A percentile compares a stretch with the other conserved stretches of the same genome.
Evolutionary conservation across 2,888 invertebrate species (phyloP).

Genomic region (Sesia apiformis): DNA sequence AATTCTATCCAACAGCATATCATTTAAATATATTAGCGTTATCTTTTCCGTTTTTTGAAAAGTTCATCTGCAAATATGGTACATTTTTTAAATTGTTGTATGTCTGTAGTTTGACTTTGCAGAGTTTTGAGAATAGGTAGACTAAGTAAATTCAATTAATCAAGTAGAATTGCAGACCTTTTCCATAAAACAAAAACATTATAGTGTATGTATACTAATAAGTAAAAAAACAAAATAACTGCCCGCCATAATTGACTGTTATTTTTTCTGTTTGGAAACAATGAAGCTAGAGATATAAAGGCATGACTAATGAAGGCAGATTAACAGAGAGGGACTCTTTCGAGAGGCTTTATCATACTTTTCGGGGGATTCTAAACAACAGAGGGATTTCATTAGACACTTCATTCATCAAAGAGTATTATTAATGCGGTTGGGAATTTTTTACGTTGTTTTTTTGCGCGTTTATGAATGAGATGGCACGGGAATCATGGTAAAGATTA

Average conservation of each 20-base stretch:
- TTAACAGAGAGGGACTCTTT: slow-evolving; percentile 31
- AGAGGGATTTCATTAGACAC: slow-evolving; percentile 24
- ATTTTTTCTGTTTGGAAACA: slow-evolving; percentile 17
- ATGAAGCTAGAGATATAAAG: slow-evolving; percentile 30
- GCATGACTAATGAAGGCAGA: slow-evolving; percentile 42
- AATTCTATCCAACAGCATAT: too few species aligned
- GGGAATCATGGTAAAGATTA: too few species aligned
- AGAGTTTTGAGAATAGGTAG: too few species aligned
- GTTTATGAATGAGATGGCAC: background rate
- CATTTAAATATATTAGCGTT: too few species aligned
- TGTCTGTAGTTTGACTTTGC: too few species aligned
- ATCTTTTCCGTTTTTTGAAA: too few species aligned
- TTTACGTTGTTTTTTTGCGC: background rate
- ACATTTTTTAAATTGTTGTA: too few species aligned
- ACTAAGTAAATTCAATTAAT: too few species aligned
- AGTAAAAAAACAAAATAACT: background rate
- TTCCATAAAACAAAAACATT: too few species aligned
- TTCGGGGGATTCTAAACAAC: slow-evolving; percentile 24
- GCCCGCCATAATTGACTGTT: background rate
- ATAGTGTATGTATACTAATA: too few species aligned
- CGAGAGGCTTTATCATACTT: slow-evolving; percentile 35
- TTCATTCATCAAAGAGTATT: slow-evolving; percentile 27
- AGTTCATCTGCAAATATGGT: too few species aligned
- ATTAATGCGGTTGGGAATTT: slow-evolving; percentile 3
- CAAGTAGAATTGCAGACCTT: too few species aligned